Evolutionary conservation across 1,140 invertebrate species (phyloP), one percentile per base, ranked within the genome.

Genomic region (Magallana angulata): DNA sequence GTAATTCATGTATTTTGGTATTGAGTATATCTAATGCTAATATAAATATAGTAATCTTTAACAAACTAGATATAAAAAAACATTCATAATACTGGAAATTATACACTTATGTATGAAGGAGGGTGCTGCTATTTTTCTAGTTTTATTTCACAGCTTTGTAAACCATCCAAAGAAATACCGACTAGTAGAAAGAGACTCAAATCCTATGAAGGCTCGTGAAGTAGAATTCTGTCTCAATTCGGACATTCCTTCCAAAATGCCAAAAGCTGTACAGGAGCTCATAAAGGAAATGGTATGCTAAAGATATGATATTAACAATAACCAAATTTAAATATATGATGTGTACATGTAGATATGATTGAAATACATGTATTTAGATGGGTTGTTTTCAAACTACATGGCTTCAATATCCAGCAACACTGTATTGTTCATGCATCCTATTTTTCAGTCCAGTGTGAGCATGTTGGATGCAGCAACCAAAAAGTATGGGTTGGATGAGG

Each of bases 111-210:
- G 36, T 48, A 48, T 48, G 36, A 48, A 48, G 36, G 5, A 48
- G 62, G 36, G 5, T 48, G 36, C 36, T 48, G 36, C 36, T 48
- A 48, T 48, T 48, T 48, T 48, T 68, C 86, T 89, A 76, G 58
- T 84, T 87, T 76, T 87, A 93, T 48, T 48, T 48, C 5, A 48
- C 36, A 48, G 91, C 36, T 93, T 93, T 91, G 88, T 89, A 68
- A 92, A 91, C 76, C 91, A 93, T 88, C 90, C 93, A 8, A 95
- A 95, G 89, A 96, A 96, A 86, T 96, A 96, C 89, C 92, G 95
- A 24, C 88, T 96, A 24, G 94, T 96, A 14, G 90, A 93, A 62
- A 81, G 90, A 88, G 94, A 94, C 56, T 91, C 91, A 12, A 90
- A 91, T 82, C 90, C 84, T 57, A 90, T 81, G 81, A 90, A 92